These are phyloP conservation scores for Patiria miniata DNA, from an alignment of 35 echinoderm and acorn worm genomes.

Conservation along the genomic window DNA sequence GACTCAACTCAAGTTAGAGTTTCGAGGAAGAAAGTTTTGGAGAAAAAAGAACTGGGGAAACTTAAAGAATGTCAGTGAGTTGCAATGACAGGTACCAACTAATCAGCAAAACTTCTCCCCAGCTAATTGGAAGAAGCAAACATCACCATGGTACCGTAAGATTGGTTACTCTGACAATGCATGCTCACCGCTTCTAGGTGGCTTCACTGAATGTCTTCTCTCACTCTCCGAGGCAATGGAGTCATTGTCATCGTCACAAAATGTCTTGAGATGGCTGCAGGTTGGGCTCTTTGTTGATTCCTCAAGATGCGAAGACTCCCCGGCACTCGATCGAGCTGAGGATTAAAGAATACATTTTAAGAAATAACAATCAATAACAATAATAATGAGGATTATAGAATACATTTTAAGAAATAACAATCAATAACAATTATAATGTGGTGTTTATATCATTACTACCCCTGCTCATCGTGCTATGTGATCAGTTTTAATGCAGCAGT, in stretches of 20 bases:
- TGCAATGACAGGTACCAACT: too few species aligned
- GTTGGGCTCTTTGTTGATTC: conserved; percentile 7
- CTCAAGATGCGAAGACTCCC: conserved; percentile 10
- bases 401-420: background rate
- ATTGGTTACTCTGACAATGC: too few species aligned
- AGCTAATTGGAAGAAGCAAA: too few species aligned
- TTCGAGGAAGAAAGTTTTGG: too few species aligned
- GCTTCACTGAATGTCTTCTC: background rate
- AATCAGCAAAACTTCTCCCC: too few species aligned
- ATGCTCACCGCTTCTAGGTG: background rate
- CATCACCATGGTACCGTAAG: too few species aligned
- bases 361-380: background rate
- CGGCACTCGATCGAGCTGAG: conserved; percentile 14
- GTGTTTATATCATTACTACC: background rate
- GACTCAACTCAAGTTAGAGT: too few species aligned
- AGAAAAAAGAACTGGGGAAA: too few species aligned
- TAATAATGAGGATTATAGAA: background rate
- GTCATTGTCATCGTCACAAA: conserved; percentile 17
- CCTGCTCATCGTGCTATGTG: background rate
- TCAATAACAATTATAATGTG: background rate
- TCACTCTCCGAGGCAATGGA: background rate
- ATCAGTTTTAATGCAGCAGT: background rate
- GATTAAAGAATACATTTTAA: background rate
- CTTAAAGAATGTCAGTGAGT: too few species aligned
- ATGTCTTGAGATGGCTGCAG: background rate